Percentiles rank a stretch among this genome's conserved stretches.
phyloP scores from a whole-genome alignment of 2,797 vertebrate species.

The Phalanger gymnotis region DNA sequence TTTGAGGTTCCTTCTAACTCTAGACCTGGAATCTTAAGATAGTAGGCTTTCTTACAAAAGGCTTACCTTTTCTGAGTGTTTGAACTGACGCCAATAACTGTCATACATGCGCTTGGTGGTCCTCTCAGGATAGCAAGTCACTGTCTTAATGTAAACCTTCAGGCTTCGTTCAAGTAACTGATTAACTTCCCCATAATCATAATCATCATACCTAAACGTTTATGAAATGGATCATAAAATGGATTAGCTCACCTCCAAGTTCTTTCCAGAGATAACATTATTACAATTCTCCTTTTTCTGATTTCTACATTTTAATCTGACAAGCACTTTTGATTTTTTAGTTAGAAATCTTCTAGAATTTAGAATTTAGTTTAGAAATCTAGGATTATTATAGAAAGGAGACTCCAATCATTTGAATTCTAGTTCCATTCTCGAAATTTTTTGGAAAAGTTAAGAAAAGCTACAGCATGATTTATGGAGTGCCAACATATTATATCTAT shows the following conservation, averaged over 20 bases:
- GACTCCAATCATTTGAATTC: constrained; percentile 33
- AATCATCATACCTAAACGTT: constrained; percentile 89
- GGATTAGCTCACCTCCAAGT: background rate
- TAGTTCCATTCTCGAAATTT: constrained; percentile 12
- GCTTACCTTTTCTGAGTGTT: constrained; percentile 90
- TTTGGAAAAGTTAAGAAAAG: constrained; percentile 21
- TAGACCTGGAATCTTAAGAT: background rate
- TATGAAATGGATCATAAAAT: background rate
- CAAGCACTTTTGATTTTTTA: background rate
- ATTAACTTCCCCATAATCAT: constrained; percentile 92
- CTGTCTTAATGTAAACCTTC: constrained; percentile 93
- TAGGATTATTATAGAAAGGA: constrained; percentile 23
- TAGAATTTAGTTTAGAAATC: background rate
- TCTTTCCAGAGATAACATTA: background rate
- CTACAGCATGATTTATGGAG: background rate
- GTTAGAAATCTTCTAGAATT: constrained; percentile 11
- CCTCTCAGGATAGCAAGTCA: constrained; percentile 91
- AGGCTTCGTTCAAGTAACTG: constrained; percentile 91
- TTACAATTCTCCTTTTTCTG: background rate
- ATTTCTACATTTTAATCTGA: background rate
- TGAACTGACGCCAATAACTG: constrained; percentile 91
- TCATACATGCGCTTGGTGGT: constrained; percentile 92
- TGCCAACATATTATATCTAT: constrained; percentile 6
- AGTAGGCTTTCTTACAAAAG: background rate
- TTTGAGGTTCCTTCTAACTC: background rate